Conservation (phyloP, 2,797 vertebrate genomes). For the Novumbra hubbsi region DNA sequence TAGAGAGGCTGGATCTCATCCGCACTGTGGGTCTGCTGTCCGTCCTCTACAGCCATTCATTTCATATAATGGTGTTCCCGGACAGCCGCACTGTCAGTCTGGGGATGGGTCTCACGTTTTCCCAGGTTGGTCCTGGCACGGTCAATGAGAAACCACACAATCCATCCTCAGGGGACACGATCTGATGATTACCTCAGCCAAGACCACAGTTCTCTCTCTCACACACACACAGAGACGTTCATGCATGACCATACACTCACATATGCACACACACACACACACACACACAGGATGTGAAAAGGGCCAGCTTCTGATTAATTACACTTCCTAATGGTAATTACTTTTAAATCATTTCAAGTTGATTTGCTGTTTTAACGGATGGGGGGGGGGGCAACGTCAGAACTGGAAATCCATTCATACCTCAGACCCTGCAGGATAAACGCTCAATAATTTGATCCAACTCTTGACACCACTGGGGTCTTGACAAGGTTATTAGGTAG, state of each 20-base stretch:
- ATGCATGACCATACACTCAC: background rate
- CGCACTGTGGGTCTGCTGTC: conserved; percentile 34
- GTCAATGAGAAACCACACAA: conserved; percentile 32
- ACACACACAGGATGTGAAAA: background rate
- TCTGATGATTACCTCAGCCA: conserved; percentile 28
- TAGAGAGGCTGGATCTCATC: conserved; percentile 36
- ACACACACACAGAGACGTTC: background rate
- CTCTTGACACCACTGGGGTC: too few relatives aligned
- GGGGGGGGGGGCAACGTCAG: too few relatives aligned
- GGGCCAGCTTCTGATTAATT: background rate
- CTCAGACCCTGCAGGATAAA: too few relatives aligned
- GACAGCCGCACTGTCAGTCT: background rate
- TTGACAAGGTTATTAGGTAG: too few relatives aligned
- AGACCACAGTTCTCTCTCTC: conserved; percentile 8
- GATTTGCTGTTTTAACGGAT: too few relatives aligned
- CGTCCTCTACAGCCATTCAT: conserved; percentile 33
- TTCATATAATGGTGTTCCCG: conserved; percentile 22
- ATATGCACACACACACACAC: conserved; percentile 1
- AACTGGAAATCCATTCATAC: too few relatives aligned
- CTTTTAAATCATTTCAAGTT: too few relatives aligned
- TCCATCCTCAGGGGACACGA: conserved; percentile 27
- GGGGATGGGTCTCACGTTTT: conserved; percentile 44
- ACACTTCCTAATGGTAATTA: background rate
- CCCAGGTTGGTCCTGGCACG: conserved; percentile 52
- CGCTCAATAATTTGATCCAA: too few relatives aligned